Conservation (phyloP, 2,888 invertebrate genomes). For the Galerucella nymphaeae region DNA sequence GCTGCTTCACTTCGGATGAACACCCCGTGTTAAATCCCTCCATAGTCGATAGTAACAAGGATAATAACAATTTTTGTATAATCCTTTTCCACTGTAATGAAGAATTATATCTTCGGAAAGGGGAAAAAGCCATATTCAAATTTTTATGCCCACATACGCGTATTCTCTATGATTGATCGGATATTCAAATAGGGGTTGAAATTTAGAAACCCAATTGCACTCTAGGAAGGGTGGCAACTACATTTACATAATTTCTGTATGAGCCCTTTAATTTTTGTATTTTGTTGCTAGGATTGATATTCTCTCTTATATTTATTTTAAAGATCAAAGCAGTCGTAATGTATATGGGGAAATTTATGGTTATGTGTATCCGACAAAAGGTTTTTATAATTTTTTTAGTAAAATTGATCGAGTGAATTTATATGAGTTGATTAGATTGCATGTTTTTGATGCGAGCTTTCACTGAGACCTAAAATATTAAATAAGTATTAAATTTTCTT, state of each 20-base stretch:
- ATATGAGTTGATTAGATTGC: neutral
- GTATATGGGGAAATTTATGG: constrained; percentile 33
- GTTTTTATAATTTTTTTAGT: constrained; percentile 20
- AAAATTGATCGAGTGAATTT: constrained; percentile 16
- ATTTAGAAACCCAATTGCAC: constrained; percentile 44
- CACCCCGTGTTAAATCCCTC: neutral
- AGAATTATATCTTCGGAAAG: constrained; percentile 42
- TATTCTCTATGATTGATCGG: constrained; percentile 45
- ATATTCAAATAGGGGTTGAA: constrained; percentile 48
- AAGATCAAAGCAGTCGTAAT: constrained; percentile 39
- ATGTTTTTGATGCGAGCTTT: no score
- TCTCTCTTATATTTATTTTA: constrained; percentile 45
- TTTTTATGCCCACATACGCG: constrained; percentile 38
- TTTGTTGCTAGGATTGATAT: constrained; percentile 38
- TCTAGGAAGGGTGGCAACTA: constrained; percentile 39
- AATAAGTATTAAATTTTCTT: no score
- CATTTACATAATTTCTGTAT: constrained; percentile 47
- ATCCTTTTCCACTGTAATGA: constrained; percentile 45
- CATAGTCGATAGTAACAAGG: neutral
- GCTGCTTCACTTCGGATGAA: neutral
- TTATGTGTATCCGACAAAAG: constrained; percentile 15
- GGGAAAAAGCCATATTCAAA: constrained; percentile 43
- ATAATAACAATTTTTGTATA: constrained; percentile 20
- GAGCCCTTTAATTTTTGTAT: constrained; percentile 46
- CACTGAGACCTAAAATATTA: no score